Evolutionary conservation across 2,797 vertebrate species (phyloP).

Genomic region (Sandelia bainsii): DNA sequence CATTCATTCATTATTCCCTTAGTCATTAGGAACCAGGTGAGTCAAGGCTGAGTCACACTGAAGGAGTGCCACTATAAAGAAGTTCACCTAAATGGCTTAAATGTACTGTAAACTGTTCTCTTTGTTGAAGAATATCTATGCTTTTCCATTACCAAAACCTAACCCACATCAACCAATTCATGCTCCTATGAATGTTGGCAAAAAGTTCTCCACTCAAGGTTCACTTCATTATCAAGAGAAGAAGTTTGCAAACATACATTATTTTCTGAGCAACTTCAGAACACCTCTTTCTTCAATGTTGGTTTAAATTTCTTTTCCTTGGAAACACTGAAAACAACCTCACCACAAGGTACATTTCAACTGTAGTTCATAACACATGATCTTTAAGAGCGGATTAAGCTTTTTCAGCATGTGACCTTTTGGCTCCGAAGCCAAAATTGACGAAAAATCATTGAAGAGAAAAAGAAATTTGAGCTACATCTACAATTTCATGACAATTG

Average conservation of each 20-base stretch:
- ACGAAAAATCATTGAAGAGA: too few relatives aligned
- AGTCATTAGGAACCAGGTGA: slow-evolving; percentile 43
- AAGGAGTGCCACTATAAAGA: slow-evolving; percentile 42
- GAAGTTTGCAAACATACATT: not conserved
- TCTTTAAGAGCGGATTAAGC: not conserved
- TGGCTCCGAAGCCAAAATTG: too few relatives aligned
- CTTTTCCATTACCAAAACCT: slow-evolving; percentile 37
- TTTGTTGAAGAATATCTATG: not conserved
- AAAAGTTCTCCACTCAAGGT: not conserved
- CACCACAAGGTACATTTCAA: not conserved
- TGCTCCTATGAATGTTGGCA: not conserved
- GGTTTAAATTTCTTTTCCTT: not conserved
- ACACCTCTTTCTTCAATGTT: not conserved
- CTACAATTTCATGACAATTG: too few relatives aligned
- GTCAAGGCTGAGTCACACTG: slow-evolving; percentile 59
- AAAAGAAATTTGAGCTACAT: too few relatives aligned
- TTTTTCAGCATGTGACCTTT: too few relatives aligned
- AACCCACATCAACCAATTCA: not conserved
- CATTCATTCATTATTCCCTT: slow-evolving; percentile 51
- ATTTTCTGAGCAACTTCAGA: not conserved
- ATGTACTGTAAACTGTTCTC: slow-evolving; percentile 1
- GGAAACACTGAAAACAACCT: not conserved
- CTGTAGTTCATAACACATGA: not conserved
- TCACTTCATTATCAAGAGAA: not conserved
- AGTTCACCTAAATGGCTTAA: slow-evolving; percentile 12